A percentile compares a stretch with the other conserved stretches of the same genome.
Evolutionary conservation across 1,140 invertebrate genomes (phyloP).

Genomic region (Drosophila kikkawai): DNA sequence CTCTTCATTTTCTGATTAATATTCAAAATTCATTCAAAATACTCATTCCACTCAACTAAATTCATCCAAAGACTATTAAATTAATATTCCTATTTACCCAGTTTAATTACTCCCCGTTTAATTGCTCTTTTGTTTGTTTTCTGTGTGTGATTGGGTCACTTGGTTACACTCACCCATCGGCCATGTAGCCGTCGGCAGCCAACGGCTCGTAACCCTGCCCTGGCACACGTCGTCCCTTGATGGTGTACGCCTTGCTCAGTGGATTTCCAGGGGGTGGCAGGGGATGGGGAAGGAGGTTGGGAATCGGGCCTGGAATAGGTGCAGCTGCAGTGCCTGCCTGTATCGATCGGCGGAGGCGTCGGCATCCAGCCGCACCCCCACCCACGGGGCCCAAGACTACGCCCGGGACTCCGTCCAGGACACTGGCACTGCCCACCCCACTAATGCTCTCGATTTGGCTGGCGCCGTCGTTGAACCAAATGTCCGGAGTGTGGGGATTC

Average conservation of each 20-base stretch:
- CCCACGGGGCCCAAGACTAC: slow-evolving; percentile 18
- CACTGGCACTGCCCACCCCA: slow-evolving; percentile 69
- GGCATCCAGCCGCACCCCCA: slow-evolving; percentile 18
- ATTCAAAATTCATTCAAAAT: background rate
- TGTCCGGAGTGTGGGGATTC: slow-evolving; percentile 80
- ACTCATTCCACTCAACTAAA: background rate
- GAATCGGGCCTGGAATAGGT: slow-evolving; percentile 26
- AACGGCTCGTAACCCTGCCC: slow-evolving; percentile 62
- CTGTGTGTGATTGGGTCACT: slow-evolving; percentile 21
- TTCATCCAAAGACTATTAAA: background rate
- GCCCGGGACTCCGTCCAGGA: slow-evolving; percentile 38
- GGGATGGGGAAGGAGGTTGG: slow-evolving; percentile 6
- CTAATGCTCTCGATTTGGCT: slow-evolving; percentile 77
- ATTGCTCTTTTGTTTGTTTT: slow-evolving; percentile 8
- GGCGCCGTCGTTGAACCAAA: slow-evolving; percentile 81
- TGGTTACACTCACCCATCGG: slow-evolving; percentile 69
- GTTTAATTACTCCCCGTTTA: slow-evolving; percentile 4
- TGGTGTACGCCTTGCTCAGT: slow-evolving; percentile 43
- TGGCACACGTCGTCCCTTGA: slow-evolving; percentile 62
- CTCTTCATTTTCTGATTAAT: no score
- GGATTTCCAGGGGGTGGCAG: slow-evolving; percentile 27
- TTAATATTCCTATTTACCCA: slow-evolving; percentile 5
- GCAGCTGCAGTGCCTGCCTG: slow-evolving; percentile 35
- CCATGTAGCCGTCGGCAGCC: slow-evolving; percentile 65
- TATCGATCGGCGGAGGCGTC: slow-evolving; percentile 76